Evolutionary conservation across 2,113 vertebrate genomes (phyloP), one percentile per base, ranked within the genome.

Genomic region (Aspiorhynchus laticeps): DNA sequence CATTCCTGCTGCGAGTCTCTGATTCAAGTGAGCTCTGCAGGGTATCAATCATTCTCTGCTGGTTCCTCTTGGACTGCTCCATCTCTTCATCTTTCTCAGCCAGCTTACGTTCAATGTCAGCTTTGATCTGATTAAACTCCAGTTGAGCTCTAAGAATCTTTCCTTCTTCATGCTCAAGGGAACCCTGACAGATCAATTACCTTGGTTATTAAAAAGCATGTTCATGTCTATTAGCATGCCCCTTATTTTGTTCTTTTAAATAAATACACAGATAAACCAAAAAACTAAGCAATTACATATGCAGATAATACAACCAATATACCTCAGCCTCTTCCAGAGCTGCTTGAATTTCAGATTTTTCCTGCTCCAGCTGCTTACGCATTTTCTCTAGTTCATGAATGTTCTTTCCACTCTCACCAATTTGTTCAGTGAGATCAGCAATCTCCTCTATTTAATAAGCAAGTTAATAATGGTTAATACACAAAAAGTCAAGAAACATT

Each of bases 251-350:
- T 28, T 48, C 0, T 48, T 28, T 76, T 26, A 3, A 17, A 76
- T 17, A 28, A 46, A 46, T 28, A 48, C 12, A 5, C 76, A 56
- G 0, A 12, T 14, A 15, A 53, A 31, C 5, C 1, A 46, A 76
- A 26, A 76, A 75, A n/a, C 9, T n/a, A 38, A 74, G n/a, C 36
- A 43, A 75, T 46, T 7, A 26, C 11, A 76, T 86, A 95, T 83
- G 5, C 2, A 41, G 7, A 51, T 15, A 1, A 51, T 7, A 38
- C 38, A 38, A 48, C 7, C 48, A 51, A 12, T 51, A 15, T 51
- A 97, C 97, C 95, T 98, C 97, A 0, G 97, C 97, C 84, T 98
- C 97, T 73, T 97, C 97, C 73, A 97, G 92, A 0, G 96, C 96
- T 0, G 96, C 91, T 59, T 97, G 97, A 1, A 97, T 94, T 88